phyloP scores from a whole-genome alignment of 1,140 invertebrate genomes.

The Pseudachorutes palmiensis region DNA sequence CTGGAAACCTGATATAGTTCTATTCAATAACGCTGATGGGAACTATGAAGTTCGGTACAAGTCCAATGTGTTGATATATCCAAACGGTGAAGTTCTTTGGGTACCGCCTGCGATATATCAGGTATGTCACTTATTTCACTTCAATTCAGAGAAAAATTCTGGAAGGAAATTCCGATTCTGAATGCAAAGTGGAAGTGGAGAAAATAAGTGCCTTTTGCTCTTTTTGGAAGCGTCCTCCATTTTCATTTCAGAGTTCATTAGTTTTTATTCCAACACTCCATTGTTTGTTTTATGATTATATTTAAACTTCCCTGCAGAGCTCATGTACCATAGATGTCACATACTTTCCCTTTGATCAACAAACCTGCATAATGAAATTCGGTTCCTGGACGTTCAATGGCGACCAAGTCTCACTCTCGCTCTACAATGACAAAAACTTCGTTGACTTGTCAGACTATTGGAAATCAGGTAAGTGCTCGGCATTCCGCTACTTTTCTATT shows the following conservation, averaged over 20 bases:
- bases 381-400: constrained; percentile 99
- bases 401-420: constrained; percentile 85
- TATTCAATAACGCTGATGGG: constrained; percentile 98
- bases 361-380: constrained; percentile 97
- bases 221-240: neutral
- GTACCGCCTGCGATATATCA: constrained; percentile 97
- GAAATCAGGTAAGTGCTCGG: constrained; percentile 65
- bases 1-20: constrained; percentile 98
- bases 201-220: too few relatives aligned
- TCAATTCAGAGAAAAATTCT: neutral
- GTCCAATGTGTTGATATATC: constrained; percentile 92
- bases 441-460: constrained; percentile 95
- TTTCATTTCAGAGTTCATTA: neutral
- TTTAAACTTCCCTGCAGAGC: constrained; percentile 55
- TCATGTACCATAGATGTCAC: constrained; percentile 98
- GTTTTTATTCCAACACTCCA: constrained; percentile 5
- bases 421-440: constrained; percentile 91
- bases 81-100: constrained; percentile 86
- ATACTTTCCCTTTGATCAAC: constrained; percentile 98
- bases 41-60: constrained; percentile 96
- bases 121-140: constrained; percentile 46
- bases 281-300: neutral
- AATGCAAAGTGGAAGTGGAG: neutral
- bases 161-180: neutral
- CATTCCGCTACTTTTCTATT: neutral